Evolutionary conservation across 2,113 vertebrate species (phyloP), one percentile per base, ranked within the genome.

Genomic region (Rynchops niger): DNA sequence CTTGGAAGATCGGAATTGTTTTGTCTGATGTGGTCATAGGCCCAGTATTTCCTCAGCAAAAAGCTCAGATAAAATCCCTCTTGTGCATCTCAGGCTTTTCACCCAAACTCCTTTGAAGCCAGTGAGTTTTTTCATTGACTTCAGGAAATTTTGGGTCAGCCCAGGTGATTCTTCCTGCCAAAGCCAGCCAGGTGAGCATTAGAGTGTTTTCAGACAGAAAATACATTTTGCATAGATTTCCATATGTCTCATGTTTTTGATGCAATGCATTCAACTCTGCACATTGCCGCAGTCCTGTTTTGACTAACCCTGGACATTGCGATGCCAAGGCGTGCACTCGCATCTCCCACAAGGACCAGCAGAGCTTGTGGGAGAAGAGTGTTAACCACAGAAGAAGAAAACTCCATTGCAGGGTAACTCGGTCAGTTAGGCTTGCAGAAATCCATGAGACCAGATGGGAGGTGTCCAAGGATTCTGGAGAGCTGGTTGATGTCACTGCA

Each of bases 211-310:
- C 53, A 73, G 30, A 6, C 15, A 32, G 45, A 6, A 79, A 55
- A 56, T 47, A 43, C 7, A 2, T 45, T 77, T 38, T 42, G 12
- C 47, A 15, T 52, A 15, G 25, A 43, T 63, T 59, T 71, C 63
- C 14, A 0, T 2, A 5, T 4, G 0, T 38, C 32, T 58, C 22
- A 2, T 9, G 7, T 14, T 14, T 42, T 29, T 47, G 49, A 19
- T 26, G 34, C 23, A 6, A 1, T 5, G 25, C 40, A 1, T 45
- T 69, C 70, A 4, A 3, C 34, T 56, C 62, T 38, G 43, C 43
- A 4, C n/a, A 3, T 19, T 9, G 43, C 61, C 79, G 20, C 61
- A 26, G 70, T 22, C 6, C 5, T 25, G 5, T 49, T 76, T 38
- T 61, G 40, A 5, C 49, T 25, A 15, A 65, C 55, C 21, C 7